These are phyloP conservation scores for Pavo muticus DNA, from an alignment of 2,113 vertebrate genomes.

Conservation along the genomic window DNA sequence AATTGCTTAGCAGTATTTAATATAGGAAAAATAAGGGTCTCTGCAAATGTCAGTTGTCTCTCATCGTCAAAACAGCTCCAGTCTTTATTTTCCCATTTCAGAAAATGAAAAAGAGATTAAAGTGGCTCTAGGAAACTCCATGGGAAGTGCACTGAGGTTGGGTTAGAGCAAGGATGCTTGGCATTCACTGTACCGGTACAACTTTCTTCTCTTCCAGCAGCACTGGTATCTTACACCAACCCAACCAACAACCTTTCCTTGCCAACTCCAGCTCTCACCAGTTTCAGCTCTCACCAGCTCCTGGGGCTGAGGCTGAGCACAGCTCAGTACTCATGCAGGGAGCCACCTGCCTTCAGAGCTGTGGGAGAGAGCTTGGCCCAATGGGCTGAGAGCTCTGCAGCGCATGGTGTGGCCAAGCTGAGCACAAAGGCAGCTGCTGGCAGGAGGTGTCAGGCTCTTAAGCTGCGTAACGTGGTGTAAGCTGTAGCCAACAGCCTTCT, in stretches of 20 bases:
- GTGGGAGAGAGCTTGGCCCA: not conserved
- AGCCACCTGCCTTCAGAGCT: not conserved
- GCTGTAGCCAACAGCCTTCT: constrained; percentile 31
- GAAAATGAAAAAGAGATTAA: not conserved
- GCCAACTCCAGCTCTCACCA: not conserved
- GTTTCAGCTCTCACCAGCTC: not conserved
- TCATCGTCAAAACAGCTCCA: not conserved
- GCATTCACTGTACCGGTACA: not conserved
- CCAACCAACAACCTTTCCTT: not conserved
- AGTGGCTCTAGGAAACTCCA: not conserved
- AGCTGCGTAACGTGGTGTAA: constrained; percentile 22
- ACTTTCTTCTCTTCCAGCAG: not conserved
- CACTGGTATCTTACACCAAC: not conserved
- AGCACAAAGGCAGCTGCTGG: constrained; percentile 21
- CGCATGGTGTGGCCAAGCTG: not conserved
- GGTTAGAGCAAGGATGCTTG: not conserved
- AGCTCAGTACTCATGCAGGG: not conserved
- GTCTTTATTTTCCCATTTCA: not conserved
- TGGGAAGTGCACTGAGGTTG: not conserved
- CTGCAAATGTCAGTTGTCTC: not conserved
- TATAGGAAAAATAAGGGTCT: not conserved
- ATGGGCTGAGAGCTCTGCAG: not conserved
- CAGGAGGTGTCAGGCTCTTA: constrained; percentile 31
- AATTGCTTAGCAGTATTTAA: not conserved
- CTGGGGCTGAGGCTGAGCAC: not conserved